Evolutionary conservation across 1,140 invertebrate genomes (phyloP), one percentile per base, ranked within the genome.

Genomic region (Drosophila erecta): DNA sequence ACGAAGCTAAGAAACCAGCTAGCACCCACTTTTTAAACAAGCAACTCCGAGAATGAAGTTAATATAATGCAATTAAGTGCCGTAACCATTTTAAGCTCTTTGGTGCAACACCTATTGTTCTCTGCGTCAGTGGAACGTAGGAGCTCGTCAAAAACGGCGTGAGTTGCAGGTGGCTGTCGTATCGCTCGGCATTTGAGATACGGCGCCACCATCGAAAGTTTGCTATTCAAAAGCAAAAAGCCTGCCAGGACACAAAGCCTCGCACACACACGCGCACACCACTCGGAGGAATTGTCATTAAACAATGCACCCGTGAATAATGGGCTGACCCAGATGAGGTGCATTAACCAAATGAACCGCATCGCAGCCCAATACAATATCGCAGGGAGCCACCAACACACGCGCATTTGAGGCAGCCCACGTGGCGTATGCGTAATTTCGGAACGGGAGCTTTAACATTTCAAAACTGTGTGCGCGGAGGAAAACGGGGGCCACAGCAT

Each of bases 321-420:
- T 87, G 75, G 81, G 75, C 83, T 64, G 61, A 72, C 75, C 47
- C 67, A 71, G 65, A 70, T 71, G 67, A 84, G 78, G 76, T 86
- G 81, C 81, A 86, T 86, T 86, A 86, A 87, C 81, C 83, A 86
- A 86, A 86, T 86, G 81, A 86, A 86, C 81, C 81, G 78, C 81
- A 86, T 77, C 81, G 74, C 69, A 76, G 57, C 59, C 69, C 74
- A 78, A 78, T 75, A 75, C 57, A 73, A 75, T 50, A 76, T 37
- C 40, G 15, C 40, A 33, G 38, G 20, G 14, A 62, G 46, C 66
- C 10, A 14, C 47, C 24, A 49, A 55, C 17, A 57, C 27, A 59
- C 38, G 7, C 5, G 11, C 17, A 62, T 7, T 5, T 12, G 40
- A n/a, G 0, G 2, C 10, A 44, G 65, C 79, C 62, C 62, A 74